Base-by-base conservation (phyloP, 2,113 vertebrate genomes). In the Chaetodon auriga region DNA sequence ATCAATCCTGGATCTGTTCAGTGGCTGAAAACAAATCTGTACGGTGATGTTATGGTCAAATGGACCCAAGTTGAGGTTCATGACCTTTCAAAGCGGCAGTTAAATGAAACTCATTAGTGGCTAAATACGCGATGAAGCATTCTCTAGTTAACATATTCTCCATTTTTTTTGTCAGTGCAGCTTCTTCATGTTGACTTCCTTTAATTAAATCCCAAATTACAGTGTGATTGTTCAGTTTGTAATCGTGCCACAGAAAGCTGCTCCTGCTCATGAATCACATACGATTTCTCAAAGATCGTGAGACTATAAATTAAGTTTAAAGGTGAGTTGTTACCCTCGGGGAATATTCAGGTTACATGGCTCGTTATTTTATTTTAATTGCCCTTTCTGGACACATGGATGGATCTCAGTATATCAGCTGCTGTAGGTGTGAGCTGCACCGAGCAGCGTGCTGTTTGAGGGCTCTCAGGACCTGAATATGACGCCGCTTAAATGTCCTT, bases 31-130 rank as follows among this genome's bases (percentile, higher is more conserved):
- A 84, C 65, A 5, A 62, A 63, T 72, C 36, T 77, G 21, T 64
- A 41, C 25, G 51, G 35, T 58, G 86, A 80, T 86, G 81, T 78
- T 68, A 86, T 79, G 85, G 78, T 83, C 46, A 87, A 60, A 75
- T 68, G 66, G 80, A 85, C 55, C 75, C 68, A 78, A 43, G 58
- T 55, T 83, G 68, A 74, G 53, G 83, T 89, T 84, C 66, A 73
- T 87, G 89, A 91, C 87, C 90, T 93, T 94, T 90, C 55, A 68
- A 68, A 35, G 54, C 76, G 81, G 77, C 38, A 53, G 82, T 86
- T 87, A 91, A 87, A 91, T 91, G 38, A 86, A 86, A 89, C 81
- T 90, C 90, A 88, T 88, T 85, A 91, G 89, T 16, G 66, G 74
- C 81, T 71, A 87, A 87, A 90, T 58, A 66, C 82, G 82, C 19